Percentiles rank a stretch among this genome's conserved stretches.
These are phyloP conservation scores for Panonychus citri DNA, from an alignment of 1,140 invertebrate genomes.

Conservation along the genomic window DNA sequence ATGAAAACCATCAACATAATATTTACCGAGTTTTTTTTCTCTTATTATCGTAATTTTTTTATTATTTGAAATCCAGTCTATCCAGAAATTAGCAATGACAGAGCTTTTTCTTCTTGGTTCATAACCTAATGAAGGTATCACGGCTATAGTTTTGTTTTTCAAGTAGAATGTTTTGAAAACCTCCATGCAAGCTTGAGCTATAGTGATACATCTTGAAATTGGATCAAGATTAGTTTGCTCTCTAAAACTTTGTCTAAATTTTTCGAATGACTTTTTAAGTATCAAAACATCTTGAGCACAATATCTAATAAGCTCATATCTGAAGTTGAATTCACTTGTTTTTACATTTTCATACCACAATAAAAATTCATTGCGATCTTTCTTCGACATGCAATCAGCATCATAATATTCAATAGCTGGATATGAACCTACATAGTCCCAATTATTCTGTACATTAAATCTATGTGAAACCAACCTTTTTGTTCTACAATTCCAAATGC, in stretches of 20 bases:
- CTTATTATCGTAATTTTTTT: background rate
- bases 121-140: background rate
- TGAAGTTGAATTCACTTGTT: background rate
- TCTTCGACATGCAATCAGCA: background rate
- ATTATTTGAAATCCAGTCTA: background rate
- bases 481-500: background rate
- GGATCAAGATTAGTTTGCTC: slow-evolving; percentile 1
- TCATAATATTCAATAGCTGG: background rate
- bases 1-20: background rate
- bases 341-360: background rate
- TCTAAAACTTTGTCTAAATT: background rate
- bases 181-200: background rate
- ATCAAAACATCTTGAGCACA: background rate
- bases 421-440: background rate
- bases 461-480: slow-evolving; percentile 8
- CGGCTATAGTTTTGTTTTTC: background rate
- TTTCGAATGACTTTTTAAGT: background rate
- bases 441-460: background rate
- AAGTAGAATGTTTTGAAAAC: background rate
- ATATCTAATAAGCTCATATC: background rate
- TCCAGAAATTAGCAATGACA: background rate
- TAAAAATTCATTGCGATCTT: background rate
- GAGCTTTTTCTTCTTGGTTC: background rate
- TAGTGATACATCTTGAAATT: background rate
- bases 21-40: background rate